Evolutionary conservation across 2,888 invertebrate species (phyloP).

Genomic region (Caenorhabditis imperialis): DNA sequence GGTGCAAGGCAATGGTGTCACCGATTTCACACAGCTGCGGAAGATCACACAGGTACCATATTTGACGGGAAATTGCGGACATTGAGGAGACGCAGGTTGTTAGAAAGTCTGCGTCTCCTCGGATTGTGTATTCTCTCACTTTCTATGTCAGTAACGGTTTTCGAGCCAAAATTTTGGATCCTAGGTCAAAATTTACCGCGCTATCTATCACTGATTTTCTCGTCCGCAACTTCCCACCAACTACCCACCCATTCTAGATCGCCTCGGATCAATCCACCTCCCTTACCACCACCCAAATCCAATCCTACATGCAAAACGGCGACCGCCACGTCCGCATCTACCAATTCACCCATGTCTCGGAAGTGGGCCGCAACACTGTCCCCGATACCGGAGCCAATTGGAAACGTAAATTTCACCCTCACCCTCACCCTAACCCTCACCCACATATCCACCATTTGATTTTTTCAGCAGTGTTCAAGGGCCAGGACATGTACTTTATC

Average conservation of each 20-base stretch:
- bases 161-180: too few species aligned
- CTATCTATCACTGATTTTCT: too few species aligned
- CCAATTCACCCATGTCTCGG: constrained; percentile 65
- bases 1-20: constrained; percentile 20
- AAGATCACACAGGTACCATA: constrained; percentile 46
- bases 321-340: constrained; percentile 59
- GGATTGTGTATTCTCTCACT: too few species aligned
- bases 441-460: not conserved
- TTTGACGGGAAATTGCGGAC: not conserved
- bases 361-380: constrained; percentile 59
- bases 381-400: constrained; percentile 58
- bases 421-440: not conserved
- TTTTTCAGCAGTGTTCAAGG: constrained; percentile 65
- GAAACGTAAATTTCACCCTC: constrained; percentile 55
- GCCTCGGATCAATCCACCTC: constrained; percentile 59
- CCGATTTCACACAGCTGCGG: constrained; percentile 30
- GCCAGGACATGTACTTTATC: constrained; percentile 67
- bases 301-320: constrained; percentile 60
- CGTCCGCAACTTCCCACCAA: constrained; percentile 1
- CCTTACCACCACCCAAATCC: constrained; percentile 59
- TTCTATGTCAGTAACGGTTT: too few species aligned
- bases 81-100: too few species aligned
- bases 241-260: constrained; percentile 40
- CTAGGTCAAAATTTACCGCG: too few species aligned
- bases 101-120: too few species aligned